Evolutionary conservation across 2,888 invertebrate genomes (phyloP).

Genomic region (Aporophyla nigra): DNA sequence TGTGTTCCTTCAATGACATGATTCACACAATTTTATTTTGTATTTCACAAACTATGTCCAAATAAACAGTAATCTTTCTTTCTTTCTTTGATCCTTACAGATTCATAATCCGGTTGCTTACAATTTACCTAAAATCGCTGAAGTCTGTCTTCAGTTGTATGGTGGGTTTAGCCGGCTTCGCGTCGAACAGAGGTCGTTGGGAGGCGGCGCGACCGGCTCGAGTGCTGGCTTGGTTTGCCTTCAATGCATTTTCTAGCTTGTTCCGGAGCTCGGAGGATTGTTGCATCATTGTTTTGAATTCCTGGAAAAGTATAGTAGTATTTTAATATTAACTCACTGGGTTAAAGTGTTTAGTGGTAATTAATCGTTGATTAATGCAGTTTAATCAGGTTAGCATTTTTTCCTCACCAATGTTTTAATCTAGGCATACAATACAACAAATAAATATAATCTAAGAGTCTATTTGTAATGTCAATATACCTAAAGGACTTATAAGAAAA

Average conservation of each 20-base stretch:
- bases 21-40: conserved; percentile 3
- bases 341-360: no score
- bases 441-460: no score
- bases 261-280: conserved; percentile 95
- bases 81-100: neutral
- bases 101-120: no score
- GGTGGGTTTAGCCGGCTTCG: conserved; percentile 91
- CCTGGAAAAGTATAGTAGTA: conserved; percentile 85
- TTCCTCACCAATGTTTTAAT: no score
- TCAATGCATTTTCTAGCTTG: conserved; percentile 96
- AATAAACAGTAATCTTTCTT: no score
- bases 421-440: no score
- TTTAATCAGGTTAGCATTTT: no score
- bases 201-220: conserved; percentile 70
- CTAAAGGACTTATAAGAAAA: no score
- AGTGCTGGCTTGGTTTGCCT: conserved; percentile 92
- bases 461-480: no score
- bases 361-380: no score
- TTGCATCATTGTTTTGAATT: conserved; percentile 97
- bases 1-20: neutral
- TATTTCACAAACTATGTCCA: no score
- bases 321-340: no score
- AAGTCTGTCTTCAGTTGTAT: conserved; percentile 98
- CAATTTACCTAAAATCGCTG: conserved; percentile 95
- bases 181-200: conserved; percentile 77